These are phyloP conservation scores for Coreius guichenoti DNA, from an alignment of 2,797 vertebrate species.

Conservation along the genomic window DNA sequence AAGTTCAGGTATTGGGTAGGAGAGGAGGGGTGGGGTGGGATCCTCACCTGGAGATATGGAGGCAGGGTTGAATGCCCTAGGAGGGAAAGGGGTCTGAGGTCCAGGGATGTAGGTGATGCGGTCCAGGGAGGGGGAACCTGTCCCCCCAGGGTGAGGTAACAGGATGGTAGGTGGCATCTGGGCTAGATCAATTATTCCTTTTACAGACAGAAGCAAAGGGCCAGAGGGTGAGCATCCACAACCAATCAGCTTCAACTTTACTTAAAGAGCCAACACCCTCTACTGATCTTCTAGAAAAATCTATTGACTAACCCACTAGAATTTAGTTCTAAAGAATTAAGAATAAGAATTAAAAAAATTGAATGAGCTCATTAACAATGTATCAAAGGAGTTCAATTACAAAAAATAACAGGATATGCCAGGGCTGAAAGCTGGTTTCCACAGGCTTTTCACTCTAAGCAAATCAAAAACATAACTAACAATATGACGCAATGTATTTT, in stretches of 20 bases:
- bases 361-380: constrained; percentile 9
- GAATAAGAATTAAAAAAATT: background rate
- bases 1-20: constrained; percentile 63
- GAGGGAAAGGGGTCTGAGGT: constrained; percentile 93
- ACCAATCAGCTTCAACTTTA: constrained; percentile 65
- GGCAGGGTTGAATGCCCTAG: constrained; percentile 94
- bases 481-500: constrained; percentile 48
- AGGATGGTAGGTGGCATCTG: constrained; percentile 99
- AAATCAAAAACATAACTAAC: constrained; percentile 6
- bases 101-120: constrained; percentile 96
- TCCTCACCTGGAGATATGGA: constrained; percentile 96
- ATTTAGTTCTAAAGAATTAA: too few relatives aligned
- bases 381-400: constrained; percentile 7
- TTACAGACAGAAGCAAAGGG: constrained; percentile 90
- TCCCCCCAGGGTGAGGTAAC: constrained; percentile 97
- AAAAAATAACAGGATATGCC: constrained; percentile 15
- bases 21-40: constrained; percentile 58
- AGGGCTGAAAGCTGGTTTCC: constrained; percentile 58
- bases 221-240: constrained; percentile 82
- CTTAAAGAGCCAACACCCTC: constrained; percentile 55
- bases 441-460: constrained; percentile 4
- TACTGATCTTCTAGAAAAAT: constrained; percentile 51
- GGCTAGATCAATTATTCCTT: constrained; percentile 99
- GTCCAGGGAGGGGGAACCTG: constrained; percentile 95
- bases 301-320: constrained; percentile 27